Evolutionary conservation across 1,140 invertebrate genomes (phyloP), one percentile per base, ranked within the genome.

Genomic region (Drosophila nasuta): DNA sequence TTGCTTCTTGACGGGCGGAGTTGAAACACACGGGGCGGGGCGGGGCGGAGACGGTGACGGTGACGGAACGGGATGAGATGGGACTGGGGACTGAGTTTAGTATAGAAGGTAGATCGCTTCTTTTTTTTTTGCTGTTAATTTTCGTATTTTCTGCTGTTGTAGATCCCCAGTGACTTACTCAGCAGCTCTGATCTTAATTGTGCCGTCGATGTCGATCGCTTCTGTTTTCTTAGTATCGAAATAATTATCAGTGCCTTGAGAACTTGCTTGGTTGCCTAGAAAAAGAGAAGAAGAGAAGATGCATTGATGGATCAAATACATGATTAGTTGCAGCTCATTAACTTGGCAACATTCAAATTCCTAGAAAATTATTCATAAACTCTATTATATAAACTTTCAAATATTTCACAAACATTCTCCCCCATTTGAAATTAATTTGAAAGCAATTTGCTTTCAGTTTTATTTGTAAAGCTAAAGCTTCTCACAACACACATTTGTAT

Each of bases 181-280:
- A 8, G 35, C 35, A 30, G 35, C 65, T 45, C 35, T 33, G 38
- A 3, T 54, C 15, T 45, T 52, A 54, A 62, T 62, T 69, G 35
- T 33, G 17, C 48, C 30, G 20, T 20, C 38, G 15, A 62, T 73
- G 71, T 69, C 71, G 65, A 74, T 74, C 41, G 71, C 20, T 46
- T 59, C 7, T 43, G 35, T 28, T 45, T 73, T 73, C 70, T 68
- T 35, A 68, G 70, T 73, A 73, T 73, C 38, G 28, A 68, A 67
- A 52, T 38, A 68, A 73, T 62, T 48, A 62, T 48, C 58, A 48
- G 8, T n/a, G n/a, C n/a, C n/a, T n/a, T n/a, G n/a, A n/a, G n/a
- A n/a, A n/a, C n/a, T n/a, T 30, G 15, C 49, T 20, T 20, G 20
- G 20, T 20, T 2, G 20, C 5, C 17, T 15, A 7, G 6, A 8